Conservation (phyloP, 2,113 vertebrate species). For the Chaetura pelagica region DNA sequence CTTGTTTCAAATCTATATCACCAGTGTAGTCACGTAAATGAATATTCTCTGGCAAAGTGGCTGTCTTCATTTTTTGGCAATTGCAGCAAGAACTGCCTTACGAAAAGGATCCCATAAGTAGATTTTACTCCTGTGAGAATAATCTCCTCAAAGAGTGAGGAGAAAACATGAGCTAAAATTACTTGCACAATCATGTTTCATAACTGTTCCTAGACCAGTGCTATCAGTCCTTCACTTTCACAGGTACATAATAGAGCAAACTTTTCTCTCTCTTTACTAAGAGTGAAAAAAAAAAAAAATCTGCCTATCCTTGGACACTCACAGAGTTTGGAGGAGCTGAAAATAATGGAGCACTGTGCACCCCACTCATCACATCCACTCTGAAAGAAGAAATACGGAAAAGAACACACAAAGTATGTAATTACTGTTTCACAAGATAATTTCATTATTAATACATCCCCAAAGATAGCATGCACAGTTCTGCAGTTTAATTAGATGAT, state of each 20-base stretch:
- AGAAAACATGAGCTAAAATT: conserved; percentile 27
- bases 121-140: conserved; percentile 19
- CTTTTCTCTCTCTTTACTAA: neutral
- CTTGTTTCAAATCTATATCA: neutral
- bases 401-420: conserved; percentile 38
- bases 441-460: conserved; percentile 55
- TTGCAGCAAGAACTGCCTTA: neutral
- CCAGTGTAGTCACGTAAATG: neutral
- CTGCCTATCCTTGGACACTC: conserved; percentile 19
- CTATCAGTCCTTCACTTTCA: neutral
- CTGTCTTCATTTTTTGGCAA: neutral
- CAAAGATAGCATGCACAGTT: conserved; percentile 24
- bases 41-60: neutral
- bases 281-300: neutral
- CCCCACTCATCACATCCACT: conserved; percentile 10
- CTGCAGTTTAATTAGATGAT: conserved; percentile 63
- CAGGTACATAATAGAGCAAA: neutral
- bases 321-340: conserved; percentile 39
- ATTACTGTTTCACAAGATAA: conserved; percentile 50
- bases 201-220: neutral
- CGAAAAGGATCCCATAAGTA: neutral
- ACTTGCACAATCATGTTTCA: conserved; percentile 20
- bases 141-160: neutral
- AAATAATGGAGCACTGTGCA: conserved; percentile 54
- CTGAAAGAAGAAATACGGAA: conserved; percentile 17